Evolutionary conservation across 1,140 invertebrate species (phyloP).

Genomic region (Maconellicoccus hirsutus): DNA sequence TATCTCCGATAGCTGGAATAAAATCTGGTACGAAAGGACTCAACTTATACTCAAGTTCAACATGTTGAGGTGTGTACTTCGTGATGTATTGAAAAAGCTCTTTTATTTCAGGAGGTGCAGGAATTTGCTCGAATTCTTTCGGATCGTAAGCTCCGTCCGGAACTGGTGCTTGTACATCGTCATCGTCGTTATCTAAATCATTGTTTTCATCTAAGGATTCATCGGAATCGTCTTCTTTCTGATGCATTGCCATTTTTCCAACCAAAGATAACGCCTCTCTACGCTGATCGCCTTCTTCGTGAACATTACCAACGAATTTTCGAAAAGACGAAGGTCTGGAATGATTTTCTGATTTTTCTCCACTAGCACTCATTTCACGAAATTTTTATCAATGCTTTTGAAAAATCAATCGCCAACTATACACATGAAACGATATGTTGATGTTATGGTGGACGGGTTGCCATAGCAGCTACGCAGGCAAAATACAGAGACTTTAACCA

Average conservation of each 20-base stretch:
- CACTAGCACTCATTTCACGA: neutral
- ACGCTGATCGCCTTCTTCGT: neutral
- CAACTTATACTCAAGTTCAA: constrained; percentile 80
- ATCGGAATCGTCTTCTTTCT: neutral
- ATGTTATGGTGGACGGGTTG: no score
- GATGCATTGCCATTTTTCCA: neutral
- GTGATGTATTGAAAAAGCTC: constrained; percentile 89
- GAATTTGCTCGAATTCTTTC: constrained; percentile 68
- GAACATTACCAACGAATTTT: neutral
- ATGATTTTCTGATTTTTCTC: neutral
- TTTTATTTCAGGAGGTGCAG: constrained; percentile 72
- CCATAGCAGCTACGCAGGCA: no score
- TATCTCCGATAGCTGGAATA: constrained; percentile 94
- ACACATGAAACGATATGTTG: no score
- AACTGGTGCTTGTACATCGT: neutral
- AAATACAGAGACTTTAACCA: no score
- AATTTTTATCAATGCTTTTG: no score
- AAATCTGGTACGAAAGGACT: constrained; percentile 93
- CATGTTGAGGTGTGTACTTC: constrained; percentile 83
- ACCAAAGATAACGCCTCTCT: neutral
- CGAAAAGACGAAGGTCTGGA: neutral
- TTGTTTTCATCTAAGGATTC: neutral
- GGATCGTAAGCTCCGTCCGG: neutral
- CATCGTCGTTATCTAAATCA: neutral
- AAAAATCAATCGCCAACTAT: no score